Base-by-base conservation (phyloP, 2,113 vertebrate genomes). In the Stigmatopora nigra region DNA sequence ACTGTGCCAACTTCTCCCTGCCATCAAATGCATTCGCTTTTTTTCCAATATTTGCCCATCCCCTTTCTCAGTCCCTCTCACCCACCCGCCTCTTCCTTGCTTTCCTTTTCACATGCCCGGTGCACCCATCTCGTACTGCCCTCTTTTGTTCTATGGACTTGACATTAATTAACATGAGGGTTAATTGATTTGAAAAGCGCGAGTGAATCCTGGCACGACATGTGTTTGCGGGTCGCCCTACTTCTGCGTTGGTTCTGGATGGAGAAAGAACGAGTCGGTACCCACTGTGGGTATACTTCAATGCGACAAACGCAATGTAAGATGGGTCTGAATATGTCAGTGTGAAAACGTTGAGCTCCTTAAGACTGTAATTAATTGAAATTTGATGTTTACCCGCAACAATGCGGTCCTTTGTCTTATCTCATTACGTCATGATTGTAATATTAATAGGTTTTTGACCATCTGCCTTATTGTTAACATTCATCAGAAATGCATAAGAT, bases 1-100 rank as follows among this genome's bases (percentile, higher is more conserved):
- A 97, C 92, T 53, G 94, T 97, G 96, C 96, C 96, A 99, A 93
- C 94, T 94, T 89, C 87, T 91, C 88, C 86, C 94, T 94, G 94
- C 95, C 95, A 98, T 93, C 93, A 96, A 93, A 91, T 89, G 92
- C 93, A 94, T 93, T 95, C 92, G 92, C 93, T 94, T 94, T 94
- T 92, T 92, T 92, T 94, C 92, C 89, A 89, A 88, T 80, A 72
- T 89, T 89, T 88, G 83, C 89, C 87, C 91, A 92, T 89, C 91
- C 93, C 92, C 87, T 88, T 91, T 91, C 88, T 90, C 88, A 86
- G 84, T 87, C 88, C 83, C 91, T 90, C 90, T 91, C 91, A 82
- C 82, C 82, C 84, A 78, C 79, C 80, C 88, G 83, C 81, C 81
- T 84, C 79, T 79, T 66, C 44, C 67, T 77, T 68, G 76, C 82